Conservation (phyloP, 2,113 vertebrate genomes). For the Butorides virescens region DNA sequence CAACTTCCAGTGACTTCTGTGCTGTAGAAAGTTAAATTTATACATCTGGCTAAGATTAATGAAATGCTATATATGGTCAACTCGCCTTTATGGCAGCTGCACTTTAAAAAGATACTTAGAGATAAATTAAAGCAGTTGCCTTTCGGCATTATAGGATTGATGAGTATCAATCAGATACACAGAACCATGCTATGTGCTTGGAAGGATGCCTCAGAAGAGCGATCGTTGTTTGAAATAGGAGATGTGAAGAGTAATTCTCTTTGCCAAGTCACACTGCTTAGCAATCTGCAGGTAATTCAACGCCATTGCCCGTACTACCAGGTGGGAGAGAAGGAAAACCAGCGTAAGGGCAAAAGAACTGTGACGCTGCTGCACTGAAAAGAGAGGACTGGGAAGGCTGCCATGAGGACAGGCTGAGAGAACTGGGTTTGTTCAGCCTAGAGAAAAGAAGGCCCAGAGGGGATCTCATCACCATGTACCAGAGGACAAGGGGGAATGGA, state of each 20-base stretch:
- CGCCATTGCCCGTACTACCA: not conserved
- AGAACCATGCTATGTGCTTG: not conserved
- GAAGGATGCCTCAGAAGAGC: not conserved
- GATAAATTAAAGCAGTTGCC: not conserved
- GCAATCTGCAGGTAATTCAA: not conserved
- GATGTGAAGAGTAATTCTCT: not conserved
- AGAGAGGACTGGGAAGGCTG: too few relatives aligned
- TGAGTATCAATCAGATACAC: not conserved
- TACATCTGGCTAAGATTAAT: not conserved
- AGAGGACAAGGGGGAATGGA: too few relatives aligned
- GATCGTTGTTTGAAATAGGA: not conserved
- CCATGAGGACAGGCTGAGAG: too few relatives aligned
- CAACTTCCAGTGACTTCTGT: not conserved
- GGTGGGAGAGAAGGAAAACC: not conserved
- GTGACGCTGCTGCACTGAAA: accelerated
- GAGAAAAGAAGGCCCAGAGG: too few relatives aligned
- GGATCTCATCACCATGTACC: too few relatives aligned
- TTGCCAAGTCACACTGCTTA: not conserved
- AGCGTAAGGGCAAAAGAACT: not conserved
- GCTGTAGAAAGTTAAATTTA: not conserved
- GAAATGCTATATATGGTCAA: not conserved
- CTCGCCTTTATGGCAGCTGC: not conserved
- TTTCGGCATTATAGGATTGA: not conserved
- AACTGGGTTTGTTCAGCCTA: too few relatives aligned
- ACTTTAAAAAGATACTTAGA: not conserved